A percentile compares a stretch with the other conserved stretches of the same genome.
phyloP scores from a whole-genome alignment of 1,140 invertebrate species.

The Drosophila ironensis region DNA sequence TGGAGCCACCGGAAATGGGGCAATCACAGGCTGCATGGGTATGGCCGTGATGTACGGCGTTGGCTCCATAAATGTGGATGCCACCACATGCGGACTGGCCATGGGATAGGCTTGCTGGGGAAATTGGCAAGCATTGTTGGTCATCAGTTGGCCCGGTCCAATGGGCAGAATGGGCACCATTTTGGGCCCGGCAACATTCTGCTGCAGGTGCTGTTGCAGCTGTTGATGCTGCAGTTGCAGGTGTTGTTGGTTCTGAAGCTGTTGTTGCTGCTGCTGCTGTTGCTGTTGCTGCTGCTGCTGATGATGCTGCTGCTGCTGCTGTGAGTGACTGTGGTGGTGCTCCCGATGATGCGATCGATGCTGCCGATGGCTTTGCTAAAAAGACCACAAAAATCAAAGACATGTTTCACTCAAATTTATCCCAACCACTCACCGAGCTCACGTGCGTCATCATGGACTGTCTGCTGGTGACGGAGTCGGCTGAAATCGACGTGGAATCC shows the following conservation, averaged over 20 bases:
- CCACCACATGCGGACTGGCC: slow-evolving; percentile 67
- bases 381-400: not conserved
- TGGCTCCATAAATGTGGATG: slow-evolving; percentile 83
- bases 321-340: slow-evolving; percentile 36
- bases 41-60: slow-evolving; percentile 86
- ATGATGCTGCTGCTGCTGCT: slow-evolving; percentile 38
- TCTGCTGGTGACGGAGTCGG: slow-evolving; percentile 86
- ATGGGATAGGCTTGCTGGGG: slow-evolving; percentile 62
- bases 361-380: slow-evolving; percentile 61
- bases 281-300: slow-evolving; percentile 46
- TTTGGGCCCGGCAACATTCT: slow-evolving; percentile 39
- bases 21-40: slow-evolving; percentile 84
- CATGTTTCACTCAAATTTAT: not conserved
- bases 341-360: slow-evolving; percentile 47
- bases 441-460: slow-evolving; percentile 84
- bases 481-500: slow-evolving; percentile 86
- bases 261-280: slow-evolving; percentile 44
- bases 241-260: slow-evolving; percentile 31
- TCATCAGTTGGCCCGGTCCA: slow-evolving; percentile 47
- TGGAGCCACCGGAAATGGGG: slow-evolving; percentile 77
- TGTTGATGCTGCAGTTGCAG: slow-evolving; percentile 43
- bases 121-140: slow-evolving; percentile 58
- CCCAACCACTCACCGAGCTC: slow-evolving; percentile 81
- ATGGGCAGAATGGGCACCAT: slow-evolving; percentile 62
- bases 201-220: slow-evolving; percentile 42